phyloP scores from a whole-genome alignment of 2,113 vertebrate species.

The Bungarus multicinctus region DNA sequence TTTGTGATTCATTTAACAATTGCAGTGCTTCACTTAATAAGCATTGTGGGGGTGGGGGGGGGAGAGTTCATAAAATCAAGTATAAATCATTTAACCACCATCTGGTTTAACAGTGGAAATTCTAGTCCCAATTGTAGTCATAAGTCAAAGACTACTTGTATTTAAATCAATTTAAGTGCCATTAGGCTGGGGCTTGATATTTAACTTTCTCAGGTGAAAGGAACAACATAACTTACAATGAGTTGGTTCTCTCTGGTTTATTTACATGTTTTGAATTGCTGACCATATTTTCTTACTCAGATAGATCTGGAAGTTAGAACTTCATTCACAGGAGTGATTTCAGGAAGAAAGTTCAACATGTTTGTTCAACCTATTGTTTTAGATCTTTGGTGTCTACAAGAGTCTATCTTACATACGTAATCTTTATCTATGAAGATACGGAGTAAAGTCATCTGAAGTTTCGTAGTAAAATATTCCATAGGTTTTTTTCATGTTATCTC shows the following conservation, averaged over 20 bases:
- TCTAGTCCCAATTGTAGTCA: no score
- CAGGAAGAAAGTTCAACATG: background rate
- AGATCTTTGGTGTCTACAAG: background rate
- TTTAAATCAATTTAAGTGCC: background rate
- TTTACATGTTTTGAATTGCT: background rate
- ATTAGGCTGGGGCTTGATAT: background rate
- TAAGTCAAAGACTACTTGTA: no score
- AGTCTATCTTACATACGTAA: background rate
- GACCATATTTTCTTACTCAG: background rate
- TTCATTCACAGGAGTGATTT: background rate
- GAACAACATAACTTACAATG: background rate
- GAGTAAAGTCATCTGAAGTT: background rate
- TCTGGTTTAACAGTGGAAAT: no score
- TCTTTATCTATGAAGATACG: background rate
- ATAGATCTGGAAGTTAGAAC: background rate
- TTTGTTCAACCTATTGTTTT: background rate
- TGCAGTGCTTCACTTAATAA: background rate
- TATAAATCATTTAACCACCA: no score
- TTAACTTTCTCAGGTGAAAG: background rate
- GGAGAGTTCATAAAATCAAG: no score
- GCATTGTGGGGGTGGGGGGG: no score
- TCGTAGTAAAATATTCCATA: background rate
- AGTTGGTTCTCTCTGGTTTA: background rate
- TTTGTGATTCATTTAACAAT: background rate
- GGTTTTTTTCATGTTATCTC: background rate